A percentile compares a stretch with the other conserved stretches of the same genome.
phyloP scores from a whole-genome alignment of 1,140 invertebrate species.

The Teleogryllus occipitalis region DNA sequence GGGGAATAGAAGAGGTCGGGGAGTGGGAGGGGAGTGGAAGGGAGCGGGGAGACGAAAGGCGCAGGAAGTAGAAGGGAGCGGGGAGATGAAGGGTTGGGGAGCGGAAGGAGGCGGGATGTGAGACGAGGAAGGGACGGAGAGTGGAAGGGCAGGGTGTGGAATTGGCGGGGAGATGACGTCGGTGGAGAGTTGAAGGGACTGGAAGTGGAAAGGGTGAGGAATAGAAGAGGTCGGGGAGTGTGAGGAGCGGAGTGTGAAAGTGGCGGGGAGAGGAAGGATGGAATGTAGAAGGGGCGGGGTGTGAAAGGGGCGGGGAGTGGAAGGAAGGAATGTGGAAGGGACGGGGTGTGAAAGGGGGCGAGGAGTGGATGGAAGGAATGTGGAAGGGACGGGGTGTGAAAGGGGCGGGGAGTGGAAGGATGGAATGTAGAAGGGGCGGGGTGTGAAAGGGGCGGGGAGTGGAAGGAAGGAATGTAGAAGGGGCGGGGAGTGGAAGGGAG shows the following conservation, averaged over 20 bases:
- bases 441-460: not conserved
- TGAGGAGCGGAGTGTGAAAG: not conserved
- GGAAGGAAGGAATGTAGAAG: not conserved
- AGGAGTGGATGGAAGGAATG: not conserved
- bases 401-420: not conserved
- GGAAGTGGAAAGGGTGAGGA: not conserved
- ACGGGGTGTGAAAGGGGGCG: not conserved
- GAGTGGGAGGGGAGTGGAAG: no score
- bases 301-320: not conserved
- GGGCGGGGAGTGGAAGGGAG: not conserved
- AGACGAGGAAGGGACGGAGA: no score
- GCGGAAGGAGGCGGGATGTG: no score
- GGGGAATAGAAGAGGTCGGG: no score
- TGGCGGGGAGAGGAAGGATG: not conserved
- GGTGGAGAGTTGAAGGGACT: not conserved
- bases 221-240: not conserved
- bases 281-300: not conserved
- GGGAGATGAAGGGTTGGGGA: no score
- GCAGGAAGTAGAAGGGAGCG: no score
- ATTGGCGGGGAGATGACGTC: not conserved
- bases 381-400: not conserved
- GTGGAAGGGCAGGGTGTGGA: not conserved
- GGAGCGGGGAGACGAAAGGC: no score
- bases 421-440: not conserved
- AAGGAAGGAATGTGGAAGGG: not conserved